Evolutionary conservation across 2,113 vertebrate species (phyloP).

Genomic region (Craseonycteris thonglongyai): DNA sequence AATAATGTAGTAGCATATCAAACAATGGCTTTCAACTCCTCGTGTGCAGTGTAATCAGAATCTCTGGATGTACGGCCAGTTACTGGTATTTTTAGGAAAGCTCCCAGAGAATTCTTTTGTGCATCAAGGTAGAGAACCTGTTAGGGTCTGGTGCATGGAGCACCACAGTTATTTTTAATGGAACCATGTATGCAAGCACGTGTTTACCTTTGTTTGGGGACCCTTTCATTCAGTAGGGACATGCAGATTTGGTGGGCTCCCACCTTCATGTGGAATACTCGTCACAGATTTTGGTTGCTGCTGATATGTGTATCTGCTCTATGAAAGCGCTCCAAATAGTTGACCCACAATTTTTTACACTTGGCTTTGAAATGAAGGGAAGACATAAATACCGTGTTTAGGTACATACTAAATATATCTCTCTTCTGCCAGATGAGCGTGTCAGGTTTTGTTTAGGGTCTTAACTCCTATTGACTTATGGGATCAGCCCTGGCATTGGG

Average conservation of each 20-base stretch:
- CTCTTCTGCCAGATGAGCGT: too few species aligned
- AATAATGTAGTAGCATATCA: background rate
- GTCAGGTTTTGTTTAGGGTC: background rate
- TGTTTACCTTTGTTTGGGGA: background rate
- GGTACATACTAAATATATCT: background rate
- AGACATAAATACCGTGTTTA: background rate
- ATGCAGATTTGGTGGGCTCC: too few species aligned
- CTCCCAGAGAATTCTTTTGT: background rate
- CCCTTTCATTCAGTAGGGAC: background rate
- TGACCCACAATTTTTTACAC: background rate
- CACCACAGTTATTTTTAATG: background rate
- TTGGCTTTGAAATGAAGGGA: background rate
- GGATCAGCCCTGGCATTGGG: background rate
- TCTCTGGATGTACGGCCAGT: background rate
- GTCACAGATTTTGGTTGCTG: background rate
- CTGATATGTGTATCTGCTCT: background rate
- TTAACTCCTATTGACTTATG: background rate
- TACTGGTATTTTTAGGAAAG: background rate
- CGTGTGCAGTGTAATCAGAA: background rate
- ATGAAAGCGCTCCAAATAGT: background rate
- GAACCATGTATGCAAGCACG: rapidly evolving
- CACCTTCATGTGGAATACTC: background rate
- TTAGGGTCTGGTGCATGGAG: background rate
- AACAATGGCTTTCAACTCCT: background rate
- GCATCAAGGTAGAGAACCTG: background rate